Conservation (phyloP, 2,113 vertebrate genomes). For the Peromyscus leucopus region DNA sequence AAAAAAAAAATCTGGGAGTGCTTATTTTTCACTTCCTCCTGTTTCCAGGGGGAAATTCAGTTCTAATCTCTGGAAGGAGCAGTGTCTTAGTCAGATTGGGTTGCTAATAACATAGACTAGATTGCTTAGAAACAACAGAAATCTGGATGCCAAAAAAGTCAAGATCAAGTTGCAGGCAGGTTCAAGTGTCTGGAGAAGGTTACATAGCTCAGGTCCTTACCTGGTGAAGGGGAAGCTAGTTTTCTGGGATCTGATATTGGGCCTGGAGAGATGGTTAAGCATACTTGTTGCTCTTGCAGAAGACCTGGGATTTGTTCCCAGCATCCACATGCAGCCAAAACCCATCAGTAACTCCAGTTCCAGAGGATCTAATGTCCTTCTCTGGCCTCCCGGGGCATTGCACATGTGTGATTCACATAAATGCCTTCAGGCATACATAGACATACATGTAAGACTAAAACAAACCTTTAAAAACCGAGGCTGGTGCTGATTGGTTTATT, state of each 20-base stretch:
- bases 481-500: background rate
- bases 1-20: background rate
- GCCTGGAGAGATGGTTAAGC: background rate
- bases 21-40: background rate
- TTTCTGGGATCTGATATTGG: background rate
- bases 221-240: background rate
- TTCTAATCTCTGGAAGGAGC: background rate
- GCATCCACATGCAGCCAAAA: background rate
- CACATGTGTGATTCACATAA: background rate
- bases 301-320: background rate
- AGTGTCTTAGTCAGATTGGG: background rate
- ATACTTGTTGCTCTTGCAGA: background rate
- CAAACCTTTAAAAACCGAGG: background rate
- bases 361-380: background rate
- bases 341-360: background rate
- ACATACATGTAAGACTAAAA: background rate
- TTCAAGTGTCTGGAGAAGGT: background rate
- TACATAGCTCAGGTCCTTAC: background rate
- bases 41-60: background rate
- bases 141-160: background rate
- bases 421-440: background rate
- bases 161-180: background rate
- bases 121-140: background rate
- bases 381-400: background rate
- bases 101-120: background rate